Evolutionary conservation across 2,888 invertebrate species (phyloP), one percentile per base, ranked within the genome.

Genomic region (Lycocerus yunnanus): DNA sequence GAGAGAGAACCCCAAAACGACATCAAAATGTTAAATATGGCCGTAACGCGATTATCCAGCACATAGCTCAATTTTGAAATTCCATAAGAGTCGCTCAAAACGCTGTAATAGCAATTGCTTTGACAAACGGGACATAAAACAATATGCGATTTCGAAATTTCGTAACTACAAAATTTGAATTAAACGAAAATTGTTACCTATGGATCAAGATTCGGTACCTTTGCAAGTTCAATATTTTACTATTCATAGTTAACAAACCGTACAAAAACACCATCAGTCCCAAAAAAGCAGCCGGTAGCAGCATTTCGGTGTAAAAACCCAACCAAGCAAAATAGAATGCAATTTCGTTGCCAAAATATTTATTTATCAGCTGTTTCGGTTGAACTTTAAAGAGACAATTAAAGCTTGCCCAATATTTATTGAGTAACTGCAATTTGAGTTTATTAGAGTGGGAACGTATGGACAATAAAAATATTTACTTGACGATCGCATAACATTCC

Each of bases 321-420:
- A 68, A 11, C 18, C 60, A 16, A 14, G 72, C 89, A 80, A 90
- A 91, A 80, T 90, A 91, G 71, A 90, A 86, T 0, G 87, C 89
- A 21, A 89, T 85, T 84, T 90, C 89, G 58, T 89, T 88, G 6
- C 90, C 90, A 81, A 88, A 90, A 82, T 91, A 91, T 78, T 88
- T 87, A 74, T 90, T 86, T 27, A 92, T 88, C 60, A 91, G 84
- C 82, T 90, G 89, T 9, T 92, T 81, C 0, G 92, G 92, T 82
- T 92, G 92, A 4, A 11, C 16, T 69, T 88, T 90, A 91, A 82
- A 89, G 89, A 85, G 88, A 88, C 68, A 86, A 86, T 24, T 84
- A 82, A 18, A 88, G 86, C 68, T 87, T 85, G 6, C 90, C 91
- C 92, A 92, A 93, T 77, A 89, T 88, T 76, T 88, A 86, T 79